Conservation (phyloP, 2,113 vertebrate species). For the Indicator indicator region DNA sequence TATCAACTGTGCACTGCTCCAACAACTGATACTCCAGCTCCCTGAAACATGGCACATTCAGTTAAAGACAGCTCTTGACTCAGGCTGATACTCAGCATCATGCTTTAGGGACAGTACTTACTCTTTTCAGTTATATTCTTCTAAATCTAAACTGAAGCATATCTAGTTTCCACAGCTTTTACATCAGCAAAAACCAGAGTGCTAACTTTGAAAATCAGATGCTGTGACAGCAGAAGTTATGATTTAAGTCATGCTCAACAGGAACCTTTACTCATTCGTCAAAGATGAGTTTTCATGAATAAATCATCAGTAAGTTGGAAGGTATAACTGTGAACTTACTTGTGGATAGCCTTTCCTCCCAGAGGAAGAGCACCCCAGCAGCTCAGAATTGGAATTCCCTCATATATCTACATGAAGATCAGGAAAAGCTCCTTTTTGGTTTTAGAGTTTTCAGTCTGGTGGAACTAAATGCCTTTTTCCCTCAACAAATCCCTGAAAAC, state of each 20-base stretch:
- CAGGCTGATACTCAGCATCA: neutral
- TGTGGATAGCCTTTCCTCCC: slow-evolving; percentile 95
- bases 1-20: slow-evolving; percentile 94
- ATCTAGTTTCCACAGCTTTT: neutral
- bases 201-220: neutral
- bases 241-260: neutral
- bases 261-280: neutral
- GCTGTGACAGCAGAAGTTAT: neutral
- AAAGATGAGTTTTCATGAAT: neutral
- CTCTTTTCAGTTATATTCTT: neutral
- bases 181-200: neutral
- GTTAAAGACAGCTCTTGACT: neutral
- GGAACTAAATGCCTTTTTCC: neutral
- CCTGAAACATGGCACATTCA: slow-evolving; percentile 67
- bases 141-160: neutral
- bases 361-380: slow-evolving; percentile 95
- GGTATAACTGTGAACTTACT: slow-evolving; percentile 76
- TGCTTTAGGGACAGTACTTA: neutral
- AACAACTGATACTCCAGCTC: slow-evolving; percentile 87
- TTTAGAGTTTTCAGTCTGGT: neutral
- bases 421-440: slow-evolving; percentile 30
- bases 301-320: neutral
- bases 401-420: slow-evolving; percentile 84
- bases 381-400: slow-evolving; percentile 92
- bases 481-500: neutral